Conservation (phyloP, 2,888 invertebrate genomes). For the Trisateles emortualis region DNA sequence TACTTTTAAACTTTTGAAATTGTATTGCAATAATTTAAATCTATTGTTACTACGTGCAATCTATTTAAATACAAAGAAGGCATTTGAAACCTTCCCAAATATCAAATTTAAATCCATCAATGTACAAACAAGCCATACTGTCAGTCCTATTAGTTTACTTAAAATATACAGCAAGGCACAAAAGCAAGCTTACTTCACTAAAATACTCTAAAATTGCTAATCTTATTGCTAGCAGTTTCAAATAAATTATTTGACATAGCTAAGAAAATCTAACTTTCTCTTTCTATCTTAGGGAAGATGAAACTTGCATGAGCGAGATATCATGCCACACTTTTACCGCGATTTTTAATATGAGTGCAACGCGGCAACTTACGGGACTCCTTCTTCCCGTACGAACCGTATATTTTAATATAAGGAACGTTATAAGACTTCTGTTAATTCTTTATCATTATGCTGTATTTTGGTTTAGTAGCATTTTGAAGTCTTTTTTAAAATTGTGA, state of each 20-base stretch:
- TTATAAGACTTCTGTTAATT: too few relatives aligned
- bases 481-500: too few relatives aligned
- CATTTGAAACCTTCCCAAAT: slow-evolving; percentile 2
- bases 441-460: too few relatives aligned
- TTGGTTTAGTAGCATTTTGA: too few relatives aligned
- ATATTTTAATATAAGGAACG: too few relatives aligned
- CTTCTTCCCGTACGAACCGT: too few relatives aligned
- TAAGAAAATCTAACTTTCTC: not conserved
- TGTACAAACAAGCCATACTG: not conserved
- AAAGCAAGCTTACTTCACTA: slow-evolving; percentile 23
- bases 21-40: not conserved
- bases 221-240: slow-evolving; percentile 1
- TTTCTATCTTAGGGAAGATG: not conserved
- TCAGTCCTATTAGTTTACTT: not conserved
- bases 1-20: too few relatives aligned
- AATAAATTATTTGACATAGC: not conserved
- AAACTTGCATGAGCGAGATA: too few relatives aligned
- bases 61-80: slow-evolving; percentile 13
- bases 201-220: not conserved
- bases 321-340: too few relatives aligned
- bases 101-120: not conserved
- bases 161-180: slow-evolving; percentile 32
- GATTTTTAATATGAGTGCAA: too few relatives aligned
- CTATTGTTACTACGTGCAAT: slow-evolving; percentile 1
- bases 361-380: too few relatives aligned